phyloP scores from a whole-genome alignment of 2,113 vertebrate genomes.

The Puntigrus tetrazona region DNA sequence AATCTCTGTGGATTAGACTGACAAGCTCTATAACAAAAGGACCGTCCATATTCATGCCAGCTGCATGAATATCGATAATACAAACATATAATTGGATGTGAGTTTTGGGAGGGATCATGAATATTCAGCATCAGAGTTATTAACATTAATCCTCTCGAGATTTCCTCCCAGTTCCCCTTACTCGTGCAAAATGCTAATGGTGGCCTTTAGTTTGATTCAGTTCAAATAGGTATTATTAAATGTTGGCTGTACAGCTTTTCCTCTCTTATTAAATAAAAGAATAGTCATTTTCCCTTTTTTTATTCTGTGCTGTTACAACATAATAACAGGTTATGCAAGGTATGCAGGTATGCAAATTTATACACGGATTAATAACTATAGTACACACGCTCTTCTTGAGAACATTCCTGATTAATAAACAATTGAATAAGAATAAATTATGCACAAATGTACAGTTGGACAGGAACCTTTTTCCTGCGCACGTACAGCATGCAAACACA shows the following conservation, averaged over 20 bases:
- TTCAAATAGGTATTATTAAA: slow-evolving; percentile 33
- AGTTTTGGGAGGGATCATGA: slow-evolving; percentile 40
- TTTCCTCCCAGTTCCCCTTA: slow-evolving; percentile 32
- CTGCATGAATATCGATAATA: slow-evolving; percentile 44
- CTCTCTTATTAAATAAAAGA: not conserved
- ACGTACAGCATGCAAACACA: not conserved
- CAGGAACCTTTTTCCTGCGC: too few relatives aligned
- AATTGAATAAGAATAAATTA: not conserved
- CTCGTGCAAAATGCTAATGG: slow-evolving; percentile 38
- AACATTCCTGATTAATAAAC: not conserved
- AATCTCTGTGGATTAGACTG: slow-evolving; percentile 14
- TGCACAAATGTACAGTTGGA: not conserved
- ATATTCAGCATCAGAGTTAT: slow-evolving; percentile 46
- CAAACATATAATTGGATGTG: slow-evolving; percentile 47
- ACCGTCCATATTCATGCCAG: slow-evolving; percentile 44
- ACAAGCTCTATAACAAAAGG: slow-evolving; percentile 25
- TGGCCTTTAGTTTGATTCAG: slow-evolving; percentile 39
- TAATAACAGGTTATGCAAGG: not conserved
- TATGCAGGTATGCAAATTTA: too few relatives aligned
- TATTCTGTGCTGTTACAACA: not conserved
- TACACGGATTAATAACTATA: too few relatives aligned
- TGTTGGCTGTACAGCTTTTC: slow-evolving; percentile 8
- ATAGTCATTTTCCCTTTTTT: not conserved
- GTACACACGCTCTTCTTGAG: too few relatives aligned
- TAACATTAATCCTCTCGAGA: slow-evolving; percentile 39